These are phyloP conservation scores for Leptocoma aspasia DNA, from an alignment of 2,113 vertebrate species.

Conservation along the genomic window DNA sequence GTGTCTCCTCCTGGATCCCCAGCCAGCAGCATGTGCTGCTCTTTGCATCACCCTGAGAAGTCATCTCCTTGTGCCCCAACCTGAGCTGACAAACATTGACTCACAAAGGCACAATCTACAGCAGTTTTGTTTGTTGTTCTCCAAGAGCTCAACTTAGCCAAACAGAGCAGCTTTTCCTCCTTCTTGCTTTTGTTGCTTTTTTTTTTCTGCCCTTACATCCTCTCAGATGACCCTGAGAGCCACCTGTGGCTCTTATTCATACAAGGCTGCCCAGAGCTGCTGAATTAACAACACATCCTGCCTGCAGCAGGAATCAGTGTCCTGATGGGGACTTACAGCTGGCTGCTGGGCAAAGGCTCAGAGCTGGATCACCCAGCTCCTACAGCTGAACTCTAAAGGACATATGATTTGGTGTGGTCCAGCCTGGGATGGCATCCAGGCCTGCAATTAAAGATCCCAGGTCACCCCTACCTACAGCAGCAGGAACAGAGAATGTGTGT, in stretches of 20 bases:
- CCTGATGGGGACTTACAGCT: neutral
- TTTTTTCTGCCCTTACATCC: neutral
- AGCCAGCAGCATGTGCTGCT: neutral
- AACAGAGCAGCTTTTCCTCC: neutral
- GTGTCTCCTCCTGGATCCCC: neutral
- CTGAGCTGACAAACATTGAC: neutral
- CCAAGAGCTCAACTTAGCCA: neutral
- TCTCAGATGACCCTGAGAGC: neutral
- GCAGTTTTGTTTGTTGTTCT: neutral
- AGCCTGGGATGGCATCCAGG: conserved; percentile 15
- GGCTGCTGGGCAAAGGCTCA: neutral
- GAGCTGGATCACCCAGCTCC: neutral
- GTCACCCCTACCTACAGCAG: neutral
- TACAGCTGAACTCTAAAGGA: neutral
- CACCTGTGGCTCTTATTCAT: conserved; percentile 7
- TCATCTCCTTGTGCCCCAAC: neutral
- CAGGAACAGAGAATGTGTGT: neutral
- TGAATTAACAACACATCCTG: neutral
- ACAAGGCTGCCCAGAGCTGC: neutral
- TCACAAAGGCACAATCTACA: neutral
- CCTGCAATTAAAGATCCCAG: neutral
- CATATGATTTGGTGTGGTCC: neutral
- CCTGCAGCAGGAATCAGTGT: neutral
- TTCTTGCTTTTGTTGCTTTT: neutral
- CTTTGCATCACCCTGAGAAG: neutral